A percentile compares a stretch with the other conserved stretches of the same genome.
phyloP scores from a whole-genome alignment of 2,888 invertebrate genomes.

The Drosophila yooni region DNA sequence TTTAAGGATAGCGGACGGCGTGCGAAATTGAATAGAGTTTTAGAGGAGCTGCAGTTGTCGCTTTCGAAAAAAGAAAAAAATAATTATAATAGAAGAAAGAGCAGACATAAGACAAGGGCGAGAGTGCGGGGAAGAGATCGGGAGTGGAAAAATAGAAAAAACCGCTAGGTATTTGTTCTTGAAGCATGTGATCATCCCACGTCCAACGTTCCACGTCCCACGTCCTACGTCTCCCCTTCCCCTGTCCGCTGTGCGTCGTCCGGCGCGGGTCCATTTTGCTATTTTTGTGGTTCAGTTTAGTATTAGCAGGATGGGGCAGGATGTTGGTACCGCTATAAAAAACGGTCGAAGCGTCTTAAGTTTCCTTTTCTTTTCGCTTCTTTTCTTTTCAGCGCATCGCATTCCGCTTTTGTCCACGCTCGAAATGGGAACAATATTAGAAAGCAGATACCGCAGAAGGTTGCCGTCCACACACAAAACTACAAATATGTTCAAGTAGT shows the following conservation, averaged over 20 bases:
- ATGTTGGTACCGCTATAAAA: slow-evolving; percentile 81
- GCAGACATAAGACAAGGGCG: not conserved
- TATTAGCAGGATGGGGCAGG: slow-evolving; percentile 61
- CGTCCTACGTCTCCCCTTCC: not conserved
- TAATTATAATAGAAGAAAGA: not conserved
- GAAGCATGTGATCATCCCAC: slow-evolving; percentile 66
- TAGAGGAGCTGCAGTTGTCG: slow-evolving; percentile 27
- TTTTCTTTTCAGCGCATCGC: slow-evolving; percentile 22
- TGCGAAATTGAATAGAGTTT: slow-evolving; percentile 65
- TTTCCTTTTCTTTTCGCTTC: slow-evolving; percentile 64
- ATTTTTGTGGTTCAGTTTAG: slow-evolving; percentile 26
- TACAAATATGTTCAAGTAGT: not conserved
- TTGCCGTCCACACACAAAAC: slow-evolving; percentile 49
- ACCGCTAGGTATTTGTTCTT: slow-evolving; percentile 78
- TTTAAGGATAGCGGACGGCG: slow-evolving; percentile 49
- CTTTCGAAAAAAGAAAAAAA: slow-evolving; percentile 17
- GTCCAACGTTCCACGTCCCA: slow-evolving; percentile 21
- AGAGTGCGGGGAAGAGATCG: slow-evolving; percentile 7
- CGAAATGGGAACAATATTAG: slow-evolving; percentile 47
- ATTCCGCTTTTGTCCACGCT: slow-evolving; percentile 50
- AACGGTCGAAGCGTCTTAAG: slow-evolving; percentile 74
- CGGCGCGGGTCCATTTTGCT: slow-evolving; percentile 65
- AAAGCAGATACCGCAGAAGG: slow-evolving; percentile 66
- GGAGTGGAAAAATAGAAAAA: slow-evolving; percentile 54
- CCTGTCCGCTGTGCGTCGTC: slow-evolving; percentile 34